Conservation (phyloP, 2,888 invertebrate genomes). For the Hirtodrosophila confusa region DNA sequence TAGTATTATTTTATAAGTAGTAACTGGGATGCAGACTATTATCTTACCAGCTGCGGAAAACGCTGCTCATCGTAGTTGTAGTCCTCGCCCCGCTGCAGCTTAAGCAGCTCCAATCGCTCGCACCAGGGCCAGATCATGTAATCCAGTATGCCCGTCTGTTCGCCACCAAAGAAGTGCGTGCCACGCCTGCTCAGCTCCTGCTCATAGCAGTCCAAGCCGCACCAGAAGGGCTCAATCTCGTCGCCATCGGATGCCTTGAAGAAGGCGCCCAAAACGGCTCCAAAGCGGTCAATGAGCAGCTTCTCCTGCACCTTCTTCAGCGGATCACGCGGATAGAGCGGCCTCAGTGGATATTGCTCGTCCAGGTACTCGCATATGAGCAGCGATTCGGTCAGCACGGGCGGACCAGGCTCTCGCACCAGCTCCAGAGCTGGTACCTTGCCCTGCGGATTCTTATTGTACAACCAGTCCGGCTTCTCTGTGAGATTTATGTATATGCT, state of each 20-base stretch:
- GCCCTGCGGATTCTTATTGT: constrained; percentile 87
- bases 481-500: constrained; percentile 90
- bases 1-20: neutral
- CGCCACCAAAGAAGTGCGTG: constrained; percentile 88
- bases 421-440: constrained; percentile 92
- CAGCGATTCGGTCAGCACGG: constrained; percentile 90
- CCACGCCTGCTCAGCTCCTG: constrained; percentile 87
- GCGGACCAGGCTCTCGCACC: constrained; percentile 85
- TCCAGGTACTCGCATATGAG: constrained; percentile 92
- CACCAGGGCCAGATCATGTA: constrained; percentile 95
- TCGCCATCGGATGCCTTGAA: constrained; percentile 80
- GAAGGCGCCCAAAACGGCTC: constrained; percentile 75
- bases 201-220: constrained; percentile 88
- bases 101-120: constrained; percentile 87
- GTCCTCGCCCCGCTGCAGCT: constrained; percentile 86
- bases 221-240: constrained; percentile 70
- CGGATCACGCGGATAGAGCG: constrained; percentile 87
- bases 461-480: constrained; percentile 92
- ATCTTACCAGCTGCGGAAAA: constrained; percentile 64
- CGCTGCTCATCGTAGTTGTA: constrained; percentile 78
- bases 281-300: constrained; percentile 83
- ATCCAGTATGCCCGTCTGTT: constrained; percentile 91
- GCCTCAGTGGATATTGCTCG: constrained; percentile 89
- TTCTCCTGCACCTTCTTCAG: constrained; percentile 84
- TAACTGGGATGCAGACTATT: accelerated